phyloP scores from a whole-genome alignment of 2,113 vertebrate species.

The Theristicus caerulescens region DNA sequence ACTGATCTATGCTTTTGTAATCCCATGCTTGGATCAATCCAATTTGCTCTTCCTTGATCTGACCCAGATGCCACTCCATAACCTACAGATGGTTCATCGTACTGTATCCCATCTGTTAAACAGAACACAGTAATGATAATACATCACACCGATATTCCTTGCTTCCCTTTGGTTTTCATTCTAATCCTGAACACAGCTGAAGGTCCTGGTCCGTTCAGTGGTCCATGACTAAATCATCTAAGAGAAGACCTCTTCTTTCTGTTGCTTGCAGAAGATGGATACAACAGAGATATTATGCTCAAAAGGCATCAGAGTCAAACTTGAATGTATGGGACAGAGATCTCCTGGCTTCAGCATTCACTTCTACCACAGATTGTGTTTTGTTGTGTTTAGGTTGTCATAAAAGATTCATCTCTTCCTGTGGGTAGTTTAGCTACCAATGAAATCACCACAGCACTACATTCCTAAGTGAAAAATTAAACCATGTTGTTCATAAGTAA shows the following conservation, averaged over 20 bases:
- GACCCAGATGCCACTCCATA: constrained; percentile 50
- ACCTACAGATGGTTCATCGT: constrained; percentile 63
- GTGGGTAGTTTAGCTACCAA: neutral
- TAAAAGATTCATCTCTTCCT: neutral
- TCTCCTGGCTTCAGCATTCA: neutral
- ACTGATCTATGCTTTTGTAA: constrained; percentile 6
- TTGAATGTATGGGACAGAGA: neutral
- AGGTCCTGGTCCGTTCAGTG: constrained; percentile 10
- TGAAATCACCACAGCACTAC: neutral
- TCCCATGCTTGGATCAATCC: neutral
- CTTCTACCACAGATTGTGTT: neutral
- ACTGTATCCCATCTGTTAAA: constrained; percentile 61
- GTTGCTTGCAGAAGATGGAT: neutral
- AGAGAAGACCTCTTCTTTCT: constrained; percentile 5
- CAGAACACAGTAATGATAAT: constrained; percentile 59
- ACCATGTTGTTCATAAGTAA: neutral
- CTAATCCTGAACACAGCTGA: constrained; percentile 28
- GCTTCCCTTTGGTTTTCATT: constrained; percentile 45
- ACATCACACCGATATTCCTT: constrained; percentile 35
- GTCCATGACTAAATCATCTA: neutral
- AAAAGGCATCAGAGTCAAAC: neutral
- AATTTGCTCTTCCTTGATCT: constrained; percentile 42
- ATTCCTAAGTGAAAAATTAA: neutral
- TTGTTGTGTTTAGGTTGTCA: neutral
- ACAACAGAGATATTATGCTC: neutral